Evolutionary conservation across 2,113 vertebrate species (phyloP).

Genomic region (Chiloscyllium plagiosum): DNA sequence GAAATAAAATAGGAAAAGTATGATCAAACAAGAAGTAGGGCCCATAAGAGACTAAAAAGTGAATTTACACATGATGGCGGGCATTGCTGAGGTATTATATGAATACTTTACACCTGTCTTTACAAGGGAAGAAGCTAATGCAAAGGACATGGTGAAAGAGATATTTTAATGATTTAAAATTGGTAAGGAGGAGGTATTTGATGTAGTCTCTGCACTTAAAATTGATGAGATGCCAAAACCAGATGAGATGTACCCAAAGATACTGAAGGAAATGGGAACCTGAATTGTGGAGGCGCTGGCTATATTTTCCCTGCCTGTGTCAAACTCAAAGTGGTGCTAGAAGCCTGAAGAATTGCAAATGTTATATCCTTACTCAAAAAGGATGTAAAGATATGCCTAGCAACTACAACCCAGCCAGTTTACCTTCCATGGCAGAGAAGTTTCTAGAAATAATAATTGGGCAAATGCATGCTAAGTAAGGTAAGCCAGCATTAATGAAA

Average conservation of each 20-base stretch:
- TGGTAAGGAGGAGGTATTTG: no score
- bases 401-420: neutral
- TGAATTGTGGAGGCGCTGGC: neutral
- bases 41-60: no score
- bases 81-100: no score
- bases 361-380: neutral
- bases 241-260: neutral
- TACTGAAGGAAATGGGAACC: neutral
- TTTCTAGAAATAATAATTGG: neutral
- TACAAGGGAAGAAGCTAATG: no score
- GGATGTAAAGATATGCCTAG: neutral
- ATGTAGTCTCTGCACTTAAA: no score
- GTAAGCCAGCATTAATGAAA: neutral
- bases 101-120: no score
- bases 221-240: no score
- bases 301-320: neutral
- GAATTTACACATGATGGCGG: no score
- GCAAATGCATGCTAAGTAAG: neutral
- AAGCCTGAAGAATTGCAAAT: neutral
- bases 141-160: no score
- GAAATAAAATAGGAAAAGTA: no score
- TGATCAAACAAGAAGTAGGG: no score
- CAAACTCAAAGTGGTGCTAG: neutral
- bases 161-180: no score
- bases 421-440: neutral